Evolutionary conservation across 2,113 vertebrate genomes (phyloP).

Genomic region (Vombatus ursinus): DNA sequence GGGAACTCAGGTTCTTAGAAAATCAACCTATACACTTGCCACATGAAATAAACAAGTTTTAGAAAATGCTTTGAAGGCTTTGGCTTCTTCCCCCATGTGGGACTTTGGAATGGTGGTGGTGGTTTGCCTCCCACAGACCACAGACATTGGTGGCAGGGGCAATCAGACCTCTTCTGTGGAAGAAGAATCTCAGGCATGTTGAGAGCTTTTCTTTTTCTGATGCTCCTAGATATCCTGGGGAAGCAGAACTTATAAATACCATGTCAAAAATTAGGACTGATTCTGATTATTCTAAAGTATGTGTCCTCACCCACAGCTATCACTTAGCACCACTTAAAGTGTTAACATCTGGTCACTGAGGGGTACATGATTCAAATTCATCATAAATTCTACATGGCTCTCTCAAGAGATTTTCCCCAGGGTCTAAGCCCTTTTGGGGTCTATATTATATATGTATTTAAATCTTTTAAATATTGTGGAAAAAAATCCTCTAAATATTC

Average conservation of each 20-base stretch:
- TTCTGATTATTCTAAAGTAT: background rate
- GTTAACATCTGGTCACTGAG: background rate
- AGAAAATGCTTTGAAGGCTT: background rate
- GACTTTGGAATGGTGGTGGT: background rate
- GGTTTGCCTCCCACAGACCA: background rate
- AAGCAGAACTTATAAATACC: background rate
- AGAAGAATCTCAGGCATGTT: background rate
- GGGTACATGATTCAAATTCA: background rate
- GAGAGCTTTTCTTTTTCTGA: background rate
- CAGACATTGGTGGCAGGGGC: background rate
- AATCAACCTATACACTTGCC: background rate
- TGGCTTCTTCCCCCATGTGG: background rate
- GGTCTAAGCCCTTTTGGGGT: background rate
- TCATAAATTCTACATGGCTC: background rate
- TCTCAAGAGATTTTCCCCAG: background rate
- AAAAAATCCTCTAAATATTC: background rate
- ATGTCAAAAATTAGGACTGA: background rate
- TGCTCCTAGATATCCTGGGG: background rate
- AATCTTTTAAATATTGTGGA: background rate
- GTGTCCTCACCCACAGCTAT: background rate
- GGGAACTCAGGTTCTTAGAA: background rate
- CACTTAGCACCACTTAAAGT: background rate
- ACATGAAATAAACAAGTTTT: background rate
- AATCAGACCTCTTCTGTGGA: background rate
- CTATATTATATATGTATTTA: background rate